Evolutionary conservation across 2,797 vertebrate species (phyloP).

Genomic region (Spondyliosoma cantharus): DNA sequence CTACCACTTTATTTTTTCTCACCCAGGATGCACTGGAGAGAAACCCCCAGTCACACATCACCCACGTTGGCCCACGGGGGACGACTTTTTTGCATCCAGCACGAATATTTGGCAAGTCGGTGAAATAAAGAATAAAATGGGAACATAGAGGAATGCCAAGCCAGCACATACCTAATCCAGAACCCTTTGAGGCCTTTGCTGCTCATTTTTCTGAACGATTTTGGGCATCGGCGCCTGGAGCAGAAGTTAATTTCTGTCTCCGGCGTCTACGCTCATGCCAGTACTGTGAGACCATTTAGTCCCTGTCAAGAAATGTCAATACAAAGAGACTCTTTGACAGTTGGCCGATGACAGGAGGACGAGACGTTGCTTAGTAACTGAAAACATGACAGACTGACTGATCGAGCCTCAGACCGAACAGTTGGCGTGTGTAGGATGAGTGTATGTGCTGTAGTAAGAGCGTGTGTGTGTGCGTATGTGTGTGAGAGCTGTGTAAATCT

Average conservation of each 20-base stretch:
- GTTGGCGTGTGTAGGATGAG: conserved; percentile 71
- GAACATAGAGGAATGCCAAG: neutral
- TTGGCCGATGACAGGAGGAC: conserved; percentile 58
- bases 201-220: conserved; percentile 41
- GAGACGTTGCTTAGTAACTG: conserved; percentile 75
- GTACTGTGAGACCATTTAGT: conserved; percentile 23
- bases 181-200: neutral
- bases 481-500: conserved; percentile 16
- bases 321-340: conserved; percentile 61
- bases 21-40: conserved; percentile 3
- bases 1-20: conserved; percentile 9
- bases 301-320: conserved; percentile 59
- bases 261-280: neutral
- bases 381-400: conserved; percentile 71
- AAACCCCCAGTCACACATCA: conserved; percentile 24
- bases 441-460: conserved; percentile 31
- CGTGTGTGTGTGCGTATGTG: conserved; percentile 22
- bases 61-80: conserved; percentile 5
- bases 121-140: neutral
- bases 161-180: neutral
- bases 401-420: conserved; percentile 64
- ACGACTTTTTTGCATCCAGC: conserved; percentile 21
- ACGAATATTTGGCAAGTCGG: neutral
- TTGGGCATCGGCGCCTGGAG: conserved; percentile 6
- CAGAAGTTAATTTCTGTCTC: conserved; percentile 33